Percentiles rank a stretch among this genome's conserved stretches.
Evolutionary conservation across 92 coral and sea anemone genomes (phyloP).

Genomic region (Umimayanthus kanabou): DNA sequence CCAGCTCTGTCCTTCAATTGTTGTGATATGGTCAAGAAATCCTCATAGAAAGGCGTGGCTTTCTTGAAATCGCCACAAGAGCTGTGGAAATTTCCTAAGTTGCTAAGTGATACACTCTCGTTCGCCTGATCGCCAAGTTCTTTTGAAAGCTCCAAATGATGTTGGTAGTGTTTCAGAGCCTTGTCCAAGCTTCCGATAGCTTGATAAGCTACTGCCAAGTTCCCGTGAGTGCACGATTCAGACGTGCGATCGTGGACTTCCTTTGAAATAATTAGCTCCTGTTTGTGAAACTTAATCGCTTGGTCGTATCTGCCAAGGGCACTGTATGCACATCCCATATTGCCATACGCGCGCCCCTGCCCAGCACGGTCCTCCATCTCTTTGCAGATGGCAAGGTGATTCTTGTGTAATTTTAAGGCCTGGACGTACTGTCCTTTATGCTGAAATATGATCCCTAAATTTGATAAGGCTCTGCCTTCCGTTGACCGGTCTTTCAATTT

Average conservation of each 20-base stretch:
- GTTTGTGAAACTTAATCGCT: conserved; percentile 95
- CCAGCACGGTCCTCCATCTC: conserved; percentile 96
- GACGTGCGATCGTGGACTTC: conserved; percentile 93
- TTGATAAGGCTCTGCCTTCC: conserved; percentile 96
- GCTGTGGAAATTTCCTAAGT: conserved; percentile 93
- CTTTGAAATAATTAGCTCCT: conserved; percentile 89
- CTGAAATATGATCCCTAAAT: conserved; percentile 91
- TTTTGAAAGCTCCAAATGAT: conserved; percentile 84
- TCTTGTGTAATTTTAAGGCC: conserved; percentile 91
- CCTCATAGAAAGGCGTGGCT: conserved; percentile 88
- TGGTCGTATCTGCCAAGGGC: conserved; percentile 93
- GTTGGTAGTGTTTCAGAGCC: conserved; percentile 91
- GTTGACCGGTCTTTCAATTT: conserved; percentile 86
- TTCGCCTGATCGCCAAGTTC: conserved; percentile 79
- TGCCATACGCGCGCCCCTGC: conserved; percentile 99
- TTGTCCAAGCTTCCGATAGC: conserved; percentile 91
- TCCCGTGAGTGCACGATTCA: conserved; percentile 98
- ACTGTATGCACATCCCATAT: conserved; percentile 99
- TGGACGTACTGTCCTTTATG: conserved; percentile 83
- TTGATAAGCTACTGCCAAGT: conserved; percentile 97
- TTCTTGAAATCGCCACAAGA: conserved; percentile 89
- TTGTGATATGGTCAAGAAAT: conserved; percentile 68
- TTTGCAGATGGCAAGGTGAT: conserved; percentile 91
- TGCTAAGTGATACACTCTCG: conserved; percentile 90
- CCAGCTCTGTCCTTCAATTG: conserved; percentile 72